Evolutionary conservation across 2,888 invertebrate genomes (phyloP).

Genomic region (Lamellibrachia columna): DNA sequence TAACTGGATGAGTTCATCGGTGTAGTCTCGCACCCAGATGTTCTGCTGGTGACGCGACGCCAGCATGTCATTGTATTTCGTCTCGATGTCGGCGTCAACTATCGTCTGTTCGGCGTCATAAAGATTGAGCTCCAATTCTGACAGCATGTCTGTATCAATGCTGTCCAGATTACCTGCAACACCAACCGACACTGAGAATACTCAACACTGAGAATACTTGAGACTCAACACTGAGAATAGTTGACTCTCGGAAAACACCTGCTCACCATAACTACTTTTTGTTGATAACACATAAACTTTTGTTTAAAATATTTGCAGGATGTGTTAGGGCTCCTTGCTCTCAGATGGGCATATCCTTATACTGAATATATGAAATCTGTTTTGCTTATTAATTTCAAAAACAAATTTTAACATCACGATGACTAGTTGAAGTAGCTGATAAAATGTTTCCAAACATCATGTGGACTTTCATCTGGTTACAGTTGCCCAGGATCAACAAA

Average conservation of each 20-base stretch:
- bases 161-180: constrained; percentile 35
- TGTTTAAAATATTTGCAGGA: no score
- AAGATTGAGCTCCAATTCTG: constrained; percentile 63
- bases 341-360: no score
- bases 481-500: no score
- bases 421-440: no score
- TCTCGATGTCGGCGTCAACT: constrained; percentile 53
- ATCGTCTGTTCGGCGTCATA: constrained; percentile 56
- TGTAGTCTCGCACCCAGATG: constrained; percentile 45
- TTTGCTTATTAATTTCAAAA: no score
- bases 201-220: background rate
- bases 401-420: no score
- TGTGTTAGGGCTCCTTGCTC: no score
- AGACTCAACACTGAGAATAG: background rate
- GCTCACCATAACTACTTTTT: background rate
- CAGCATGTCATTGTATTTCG: constrained; percentile 48
- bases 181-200: background rate
- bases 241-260: no score
- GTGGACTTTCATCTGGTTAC: no score
- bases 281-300: background rate
- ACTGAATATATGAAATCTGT: no score
- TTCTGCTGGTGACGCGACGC: constrained; percentile 38
- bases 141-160: constrained; percentile 61
- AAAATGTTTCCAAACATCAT: no score
- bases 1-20: constrained; percentile 50